These are phyloP conservation scores for Drosophila sordidula DNA, from an alignment of 2,888 invertebrate species.

Conservation along the genomic window DNA sequence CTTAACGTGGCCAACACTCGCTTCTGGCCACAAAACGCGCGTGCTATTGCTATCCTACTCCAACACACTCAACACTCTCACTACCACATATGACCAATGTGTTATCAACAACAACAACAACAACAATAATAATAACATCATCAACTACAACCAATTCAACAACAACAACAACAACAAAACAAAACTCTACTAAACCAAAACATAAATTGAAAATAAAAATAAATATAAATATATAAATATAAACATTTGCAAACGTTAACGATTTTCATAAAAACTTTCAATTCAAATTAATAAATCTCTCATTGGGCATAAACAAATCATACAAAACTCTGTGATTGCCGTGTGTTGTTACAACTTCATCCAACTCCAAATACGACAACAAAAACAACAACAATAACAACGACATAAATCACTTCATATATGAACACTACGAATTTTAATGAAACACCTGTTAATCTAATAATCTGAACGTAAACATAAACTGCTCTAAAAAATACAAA, in stretches of 20 bases:
- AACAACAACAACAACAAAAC: slow-evolving; percentile 10
- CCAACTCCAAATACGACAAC: slow-evolving; percentile 21
- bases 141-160: slow-evolving; percentile 11
- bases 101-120: slow-evolving; percentile 20
- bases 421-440: slow-evolving; percentile 3
- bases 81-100: slow-evolving; percentile 21
- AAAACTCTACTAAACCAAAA: slow-evolving; percentile 9
- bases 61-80: slow-evolving; percentile 29
- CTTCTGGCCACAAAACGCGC: slow-evolving; percentile 29
- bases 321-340: slow-evolving; percentile 21
- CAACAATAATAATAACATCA: slow-evolving; percentile 1
- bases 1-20: slow-evolving; percentile 18
- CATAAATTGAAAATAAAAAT: slow-evolving; percentile 12
- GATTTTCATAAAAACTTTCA: slow-evolving; percentile 32
- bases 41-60: slow-evolving; percentile 40
- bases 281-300: slow-evolving; percentile 25
- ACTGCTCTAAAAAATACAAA: slow-evolving; percentile 33
- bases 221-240: slow-evolving; percentile 21
- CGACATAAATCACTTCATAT: slow-evolving; percentile 16
- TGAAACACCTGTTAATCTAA: slow-evolving; percentile 21
- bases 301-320: slow-evolving; percentile 23
- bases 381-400: slow-evolving; percentile 34
- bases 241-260: slow-evolving; percentile 33
- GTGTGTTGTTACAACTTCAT: slow-evolving; percentile 25
- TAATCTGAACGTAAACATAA: slow-evolving; percentile 38